Base-by-base conservation (phyloP, 2,888 invertebrate species). In the Mesochorus sp. region DNA sequence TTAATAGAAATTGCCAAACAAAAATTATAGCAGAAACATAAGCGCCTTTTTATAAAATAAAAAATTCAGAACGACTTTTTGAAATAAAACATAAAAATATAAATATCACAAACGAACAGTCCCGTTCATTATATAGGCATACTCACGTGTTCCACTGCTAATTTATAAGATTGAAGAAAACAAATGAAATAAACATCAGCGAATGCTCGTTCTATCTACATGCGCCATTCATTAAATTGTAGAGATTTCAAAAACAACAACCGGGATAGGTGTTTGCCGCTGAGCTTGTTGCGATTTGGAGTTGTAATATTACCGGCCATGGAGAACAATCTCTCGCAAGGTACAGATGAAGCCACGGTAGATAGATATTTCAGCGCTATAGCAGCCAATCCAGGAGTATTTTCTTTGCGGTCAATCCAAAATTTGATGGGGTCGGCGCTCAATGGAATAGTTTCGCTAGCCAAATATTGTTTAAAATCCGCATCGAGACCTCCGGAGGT, bases 361-460 rank as follows among this genome's bases (percentile, higher is more conserved):
- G 75, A 68, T 10, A 70, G n/a, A 37, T 70, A 76, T 31, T 76
- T 53, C 10, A 76, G 14, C 8, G 75, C 75, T 31, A 68, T 19
- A 8, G 44, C 37, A 31, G 75, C 44, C 14, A 70, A 55, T 10
- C 4, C 14, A 24, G 75, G 75, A 26, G 24, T 6, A 28, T 75
- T 49, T 51, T 75, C 51, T 26, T 68, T 68, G 1, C 34, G 51
- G 8, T 42, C 34, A n/a, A 3, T 8, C 68, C 61, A 51, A 42
- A 26, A 74, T 12, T 67, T 55, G 14, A 74, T 74, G 3, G 74
- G 74, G 5, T 67, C 61, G 24, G 14, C 49, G 21, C 10, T 28
- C 49, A 67, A 28, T 2, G 55, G 4, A 26, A 66, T 59, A 5
- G 59, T 31, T 39, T 51, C 51, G 12, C 14, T 42, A 3, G 37